Conservation (phyloP, 2,797 vertebrate genomes). For the Pseudopleuronectes americanus region DNA sequence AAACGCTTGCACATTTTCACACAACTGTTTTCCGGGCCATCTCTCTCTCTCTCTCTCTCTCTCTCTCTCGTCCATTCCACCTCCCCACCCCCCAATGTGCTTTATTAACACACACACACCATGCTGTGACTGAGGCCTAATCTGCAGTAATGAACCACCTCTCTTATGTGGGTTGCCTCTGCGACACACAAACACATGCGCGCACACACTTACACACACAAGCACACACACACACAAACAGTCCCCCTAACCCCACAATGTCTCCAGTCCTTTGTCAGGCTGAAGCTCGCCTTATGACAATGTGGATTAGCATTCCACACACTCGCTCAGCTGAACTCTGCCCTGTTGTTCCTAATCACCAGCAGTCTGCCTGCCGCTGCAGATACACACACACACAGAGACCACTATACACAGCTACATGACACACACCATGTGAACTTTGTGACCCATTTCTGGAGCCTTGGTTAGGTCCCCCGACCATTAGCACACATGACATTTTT, state of each 20-base stretch:
- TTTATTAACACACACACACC: slow-evolving; percentile 62
- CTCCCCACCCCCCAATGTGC: slow-evolving; percentile 16
- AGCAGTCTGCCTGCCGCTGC: slow-evolving; percentile 67
- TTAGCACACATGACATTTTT: slow-evolving; percentile 62
- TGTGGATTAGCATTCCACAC: slow-evolving; percentile 82
- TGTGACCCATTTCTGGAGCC: slow-evolving; percentile 70
- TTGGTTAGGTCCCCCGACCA: slow-evolving; percentile 45
- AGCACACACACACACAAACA: slow-evolving; percentile 29
- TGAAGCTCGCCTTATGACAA: slow-evolving; percentile 67
- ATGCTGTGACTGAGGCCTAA: slow-evolving; percentile 50
- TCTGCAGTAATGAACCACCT: slow-evolving; percentile 70
- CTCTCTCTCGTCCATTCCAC: slow-evolving; percentile 3
- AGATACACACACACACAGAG: slow-evolving; percentile 11
- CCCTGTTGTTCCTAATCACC: slow-evolving; percentile 77
- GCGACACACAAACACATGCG: slow-evolving; percentile 25
- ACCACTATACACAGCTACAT: slow-evolving; percentile 14
- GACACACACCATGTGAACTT: slow-evolving; percentile 66
- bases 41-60: too few relatives aligned
- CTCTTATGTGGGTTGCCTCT: slow-evolving; percentile 57
- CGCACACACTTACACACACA: slow-evolving; percentile 29
- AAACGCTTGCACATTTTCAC: slow-evolving; percentile 60
- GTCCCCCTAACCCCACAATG: slow-evolving; percentile 32
- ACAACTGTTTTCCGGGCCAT: slow-evolving; percentile 41
- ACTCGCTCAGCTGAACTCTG: slow-evolving; percentile 77
- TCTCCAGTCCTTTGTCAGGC: slow-evolving; percentile 56